Conservation (phyloP, 2,113 vertebrate species). For the Otocyon megalotis region DNA sequence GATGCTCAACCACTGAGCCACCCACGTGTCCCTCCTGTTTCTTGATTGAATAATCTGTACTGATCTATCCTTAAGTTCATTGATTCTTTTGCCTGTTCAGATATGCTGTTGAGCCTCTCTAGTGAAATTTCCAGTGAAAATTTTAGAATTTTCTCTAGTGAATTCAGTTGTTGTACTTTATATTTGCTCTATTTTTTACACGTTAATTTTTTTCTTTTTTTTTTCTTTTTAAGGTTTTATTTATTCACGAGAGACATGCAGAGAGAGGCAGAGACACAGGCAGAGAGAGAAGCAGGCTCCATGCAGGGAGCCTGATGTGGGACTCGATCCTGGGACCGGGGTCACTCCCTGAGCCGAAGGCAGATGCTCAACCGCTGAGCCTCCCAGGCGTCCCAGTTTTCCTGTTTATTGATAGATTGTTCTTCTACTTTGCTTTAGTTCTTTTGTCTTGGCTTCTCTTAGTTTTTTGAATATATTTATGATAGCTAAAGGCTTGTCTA, state of each 20-base stretch:
- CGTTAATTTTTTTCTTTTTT: background rate
- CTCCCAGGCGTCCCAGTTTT: too few species aligned
- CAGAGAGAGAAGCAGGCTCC: too few species aligned
- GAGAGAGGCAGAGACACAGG: too few species aligned
- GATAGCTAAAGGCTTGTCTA: background rate
- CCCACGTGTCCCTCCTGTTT: background rate
- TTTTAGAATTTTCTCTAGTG: background rate
- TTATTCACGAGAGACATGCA: too few species aligned
- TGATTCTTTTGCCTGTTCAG: background rate
- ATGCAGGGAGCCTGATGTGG: too few species aligned
- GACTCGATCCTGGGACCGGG: too few species aligned
- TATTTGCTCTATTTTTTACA: background rate
- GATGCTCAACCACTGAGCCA: too few species aligned
- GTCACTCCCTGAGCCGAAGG: too few species aligned
- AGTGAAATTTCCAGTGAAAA: background rate
- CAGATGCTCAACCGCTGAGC: too few species aligned
- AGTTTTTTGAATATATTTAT: slow-evolving; percentile 32
- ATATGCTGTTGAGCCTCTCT: background rate
- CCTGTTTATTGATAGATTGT: background rate
- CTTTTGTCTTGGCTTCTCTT: background rate
- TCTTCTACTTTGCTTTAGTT: slow-evolving; percentile 8
- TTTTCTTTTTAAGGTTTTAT: too few species aligned
- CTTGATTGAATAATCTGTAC: background rate
- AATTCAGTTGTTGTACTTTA: background rate
- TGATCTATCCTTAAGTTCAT: background rate